Percentiles rank a stretch among this genome's conserved stretches.
Conservation (phyloP, 2,888 invertebrate genomes). For the Dromius quadrimaculatus region DNA sequence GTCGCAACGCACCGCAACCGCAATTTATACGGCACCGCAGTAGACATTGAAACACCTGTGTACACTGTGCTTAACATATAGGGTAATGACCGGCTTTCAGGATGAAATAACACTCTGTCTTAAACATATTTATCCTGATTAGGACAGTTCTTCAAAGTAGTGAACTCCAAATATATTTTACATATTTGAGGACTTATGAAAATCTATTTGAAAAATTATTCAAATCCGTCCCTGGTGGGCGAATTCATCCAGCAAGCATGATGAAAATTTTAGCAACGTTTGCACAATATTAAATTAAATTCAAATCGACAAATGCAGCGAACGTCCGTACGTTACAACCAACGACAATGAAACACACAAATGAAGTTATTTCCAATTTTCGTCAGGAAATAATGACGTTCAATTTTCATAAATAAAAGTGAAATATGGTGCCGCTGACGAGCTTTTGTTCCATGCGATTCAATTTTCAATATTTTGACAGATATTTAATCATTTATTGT, state of each 20-base stretch:
- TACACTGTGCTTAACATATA: neutral
- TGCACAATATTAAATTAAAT: conserved; percentile 49
- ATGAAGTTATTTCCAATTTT: conserved; percentile 48
- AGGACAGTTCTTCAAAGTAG: too few species aligned
- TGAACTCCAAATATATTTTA: too few species aligned
- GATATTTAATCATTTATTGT: conserved; percentile 42
- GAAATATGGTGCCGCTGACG: conserved; percentile 13
- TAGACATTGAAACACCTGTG: conserved; percentile 2
- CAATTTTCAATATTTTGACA: conserved; percentile 38
- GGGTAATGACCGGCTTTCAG: too few species aligned
- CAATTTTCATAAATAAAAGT: conserved; percentile 42
- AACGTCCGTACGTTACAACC: conserved; percentile 11
- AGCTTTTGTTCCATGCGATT: conserved; percentile 23
- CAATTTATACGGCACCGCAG: conserved; percentile 23
- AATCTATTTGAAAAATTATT: conserved; percentile 34
- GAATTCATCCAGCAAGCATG: conserved; percentile 31
- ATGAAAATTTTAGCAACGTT: conserved; percentile 39
- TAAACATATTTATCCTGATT: too few species aligned
- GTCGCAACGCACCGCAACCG: conserved; percentile 3
- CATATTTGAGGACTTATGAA: conserved; percentile 7
- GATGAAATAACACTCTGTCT: too few species aligned
- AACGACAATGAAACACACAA: conserved; percentile 30
- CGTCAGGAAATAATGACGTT: conserved; percentile 40
- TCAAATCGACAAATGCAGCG: conserved; percentile 42
- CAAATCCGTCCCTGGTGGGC: conserved; percentile 27